These are phyloP conservation scores for Archocentrus centrarchus DNA, from an alignment of 2,113 vertebrate species.

Conservation along the genomic window DNA sequence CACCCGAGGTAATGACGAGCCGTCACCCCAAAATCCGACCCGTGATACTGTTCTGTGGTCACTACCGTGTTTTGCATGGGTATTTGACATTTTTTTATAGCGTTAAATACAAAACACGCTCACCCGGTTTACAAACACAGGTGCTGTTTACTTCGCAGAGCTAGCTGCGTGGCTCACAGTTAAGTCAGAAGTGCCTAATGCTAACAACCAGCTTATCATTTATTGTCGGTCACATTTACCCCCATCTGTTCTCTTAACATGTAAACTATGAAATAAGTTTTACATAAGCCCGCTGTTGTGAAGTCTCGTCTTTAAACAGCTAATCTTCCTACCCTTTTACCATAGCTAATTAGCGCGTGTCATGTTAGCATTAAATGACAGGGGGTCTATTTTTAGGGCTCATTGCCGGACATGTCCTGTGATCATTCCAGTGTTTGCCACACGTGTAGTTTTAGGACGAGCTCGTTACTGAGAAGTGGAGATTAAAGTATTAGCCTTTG, in stretches of 20 bases:
- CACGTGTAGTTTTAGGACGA: slow-evolving; percentile 16
- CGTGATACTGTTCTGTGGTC: not conserved
- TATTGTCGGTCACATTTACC: not conserved
- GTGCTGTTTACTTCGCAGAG: not conserved
- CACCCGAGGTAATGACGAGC: slow-evolving; percentile 83
- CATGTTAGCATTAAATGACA: slow-evolving; percentile 16
- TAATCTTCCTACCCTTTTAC: slow-evolving; percentile 12
- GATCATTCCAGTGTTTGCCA: slow-evolving; percentile 17
- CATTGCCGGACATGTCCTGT: slow-evolving; percentile 12
- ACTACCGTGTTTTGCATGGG: not conserved
- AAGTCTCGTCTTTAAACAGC: not conserved
- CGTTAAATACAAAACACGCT: not conserved
- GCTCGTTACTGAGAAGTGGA: slow-evolving; percentile 23
- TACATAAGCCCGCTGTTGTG: not conserved
- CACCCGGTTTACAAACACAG: not conserved
- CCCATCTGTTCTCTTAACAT: not conserved
- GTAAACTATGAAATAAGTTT: not conserved
- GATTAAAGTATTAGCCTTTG: slow-evolving; percentile 74
- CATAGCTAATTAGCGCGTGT: not conserved
- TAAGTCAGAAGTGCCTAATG: not conserved
- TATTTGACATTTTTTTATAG: too few species aligned
- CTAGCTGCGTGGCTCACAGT: not conserved
- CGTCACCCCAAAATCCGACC: not conserved
- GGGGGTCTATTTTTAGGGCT: slow-evolving; percentile 34
- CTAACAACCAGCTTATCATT: not conserved